Conservation (phyloP, 2,797 vertebrate genomes). For the Scolopax rusticola region DNA sequence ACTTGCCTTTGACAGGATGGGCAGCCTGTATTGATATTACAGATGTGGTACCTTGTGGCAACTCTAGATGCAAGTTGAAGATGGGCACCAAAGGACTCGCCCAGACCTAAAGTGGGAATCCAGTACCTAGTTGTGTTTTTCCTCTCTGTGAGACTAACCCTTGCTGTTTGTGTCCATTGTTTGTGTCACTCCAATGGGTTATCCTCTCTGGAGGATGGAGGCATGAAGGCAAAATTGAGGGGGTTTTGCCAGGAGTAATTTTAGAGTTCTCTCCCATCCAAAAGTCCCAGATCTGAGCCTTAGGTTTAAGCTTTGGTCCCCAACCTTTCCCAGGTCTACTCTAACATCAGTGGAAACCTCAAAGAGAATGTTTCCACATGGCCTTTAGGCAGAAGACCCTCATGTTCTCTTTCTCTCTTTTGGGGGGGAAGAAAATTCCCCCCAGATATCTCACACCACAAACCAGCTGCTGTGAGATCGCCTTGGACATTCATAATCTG, state of each 20-base stretch:
- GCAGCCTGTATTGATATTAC: neutral
- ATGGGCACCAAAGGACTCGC: neutral
- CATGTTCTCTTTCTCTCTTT: neutral
- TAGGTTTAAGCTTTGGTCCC: neutral
- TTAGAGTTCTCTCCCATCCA: neutral
- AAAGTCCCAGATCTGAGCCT: neutral
- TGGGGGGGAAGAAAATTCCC: rapidly evolving
- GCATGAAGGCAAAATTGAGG: neutral
- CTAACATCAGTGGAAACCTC: neutral
- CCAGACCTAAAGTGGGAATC: neutral
- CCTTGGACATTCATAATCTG: neutral
- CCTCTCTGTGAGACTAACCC: neutral
- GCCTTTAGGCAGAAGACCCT: neutral
- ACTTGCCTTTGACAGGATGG: neutral
- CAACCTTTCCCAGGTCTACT: neutral
- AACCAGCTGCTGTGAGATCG: neutral
- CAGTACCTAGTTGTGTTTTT: neutral
- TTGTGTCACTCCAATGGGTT: neutral
- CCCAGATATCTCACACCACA: neutral
- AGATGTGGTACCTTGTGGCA: neutral
- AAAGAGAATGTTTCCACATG: neutral
- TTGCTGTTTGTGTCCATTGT: no score
- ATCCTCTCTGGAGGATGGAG: neutral
- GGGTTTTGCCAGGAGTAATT: rapidly evolving
- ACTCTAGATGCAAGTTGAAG: neutral